Evolutionary conservation across 1,140 invertebrate species (phyloP).

Genomic region (Periplaneta americana): DNA sequence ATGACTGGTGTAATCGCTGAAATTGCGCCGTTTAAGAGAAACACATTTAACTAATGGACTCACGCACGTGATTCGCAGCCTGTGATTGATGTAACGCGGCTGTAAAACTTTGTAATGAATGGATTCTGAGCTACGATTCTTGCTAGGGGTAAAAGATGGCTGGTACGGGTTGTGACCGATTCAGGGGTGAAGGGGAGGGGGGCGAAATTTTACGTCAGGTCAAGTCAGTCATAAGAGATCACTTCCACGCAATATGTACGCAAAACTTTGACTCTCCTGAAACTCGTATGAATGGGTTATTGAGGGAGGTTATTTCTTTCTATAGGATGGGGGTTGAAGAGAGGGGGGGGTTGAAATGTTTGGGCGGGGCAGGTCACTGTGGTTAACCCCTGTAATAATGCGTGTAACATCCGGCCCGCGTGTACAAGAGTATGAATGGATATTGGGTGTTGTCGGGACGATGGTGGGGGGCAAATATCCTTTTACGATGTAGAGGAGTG

Average conservation of each 20-base stretch:
- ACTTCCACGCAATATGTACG: background rate
- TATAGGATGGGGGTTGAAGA: too few relatives aligned
- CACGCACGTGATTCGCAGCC: too few relatives aligned
- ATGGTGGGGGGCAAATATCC: too few relatives aligned
- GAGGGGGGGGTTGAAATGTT: too few relatives aligned
- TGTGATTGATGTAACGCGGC: too few relatives aligned
- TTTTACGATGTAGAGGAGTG: background rate
- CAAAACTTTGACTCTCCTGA: background rate
- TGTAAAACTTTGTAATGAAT: background rate
- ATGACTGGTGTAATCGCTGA: too few relatives aligned
- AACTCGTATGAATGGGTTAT: background rate
- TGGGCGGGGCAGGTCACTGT: background rate
- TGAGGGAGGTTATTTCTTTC: background rate
- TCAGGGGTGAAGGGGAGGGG: too few relatives aligned
- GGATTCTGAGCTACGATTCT: background rate
- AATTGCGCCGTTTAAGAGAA: too few relatives aligned
- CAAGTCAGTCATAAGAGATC: background rate
- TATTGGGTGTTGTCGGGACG: background rate
- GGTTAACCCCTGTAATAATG: background rate
- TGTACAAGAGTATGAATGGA: background rate
- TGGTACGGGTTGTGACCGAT: background rate
- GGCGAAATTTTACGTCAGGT: background rate
- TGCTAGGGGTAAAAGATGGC: background rate
- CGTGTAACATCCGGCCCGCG: background rate
- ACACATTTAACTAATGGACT: too few relatives aligned